Conservation (phyloP, 2,113 vertebrate species). For the Scomber colias region DNA sequence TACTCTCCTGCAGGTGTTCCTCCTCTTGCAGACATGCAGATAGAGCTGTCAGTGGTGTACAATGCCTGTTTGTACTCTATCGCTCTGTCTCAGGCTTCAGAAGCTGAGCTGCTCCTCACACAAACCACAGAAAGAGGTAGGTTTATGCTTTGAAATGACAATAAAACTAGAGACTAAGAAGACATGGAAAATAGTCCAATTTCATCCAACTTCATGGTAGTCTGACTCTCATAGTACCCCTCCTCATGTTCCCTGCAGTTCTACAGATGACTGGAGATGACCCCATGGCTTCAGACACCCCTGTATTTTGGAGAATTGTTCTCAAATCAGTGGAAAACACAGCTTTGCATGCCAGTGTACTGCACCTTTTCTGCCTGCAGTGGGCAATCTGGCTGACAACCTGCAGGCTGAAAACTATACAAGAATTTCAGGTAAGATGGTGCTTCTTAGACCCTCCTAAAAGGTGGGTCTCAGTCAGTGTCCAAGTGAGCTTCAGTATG, state of each 20-base stretch:
- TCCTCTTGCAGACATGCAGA: slow-evolving; percentile 52
- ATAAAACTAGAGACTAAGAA: not conserved
- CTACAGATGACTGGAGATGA: slow-evolving; percentile 57
- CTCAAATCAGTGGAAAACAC: slow-evolving; percentile 57
- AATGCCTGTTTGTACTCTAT: slow-evolving; percentile 76
- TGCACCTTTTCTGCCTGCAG: slow-evolving; percentile 78
- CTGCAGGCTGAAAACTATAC: slow-evolving; percentile 66
- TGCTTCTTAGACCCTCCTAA: too few species aligned
- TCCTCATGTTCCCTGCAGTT: slow-evolving; percentile 55
- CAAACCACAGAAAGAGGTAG: slow-evolving; percentile 77
- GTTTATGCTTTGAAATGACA: not conserved
- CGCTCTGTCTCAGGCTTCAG: slow-evolving; percentile 60
- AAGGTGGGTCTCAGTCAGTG: too few species aligned
- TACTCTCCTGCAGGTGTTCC: slow-evolving; percentile 74
- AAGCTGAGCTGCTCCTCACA: slow-evolving; percentile 70
- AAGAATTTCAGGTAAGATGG: slow-evolving; percentile 63
- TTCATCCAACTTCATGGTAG: not conserved
- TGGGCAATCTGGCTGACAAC: slow-evolving; percentile 83
- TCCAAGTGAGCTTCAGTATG: not conserved
- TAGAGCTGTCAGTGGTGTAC: slow-evolving; percentile 82
- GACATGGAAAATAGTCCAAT: not conserved
- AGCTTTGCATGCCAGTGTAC: slow-evolving; percentile 37
- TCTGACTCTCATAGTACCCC: not conserved
- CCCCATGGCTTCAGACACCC: slow-evolving; percentile 31
- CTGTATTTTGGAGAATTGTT: slow-evolving; percentile 70